Evolutionary conservation across 2,888 invertebrate genomes (phyloP), one percentile per base, ranked within the genome.

Genomic region (Hesperia comma): DNA sequence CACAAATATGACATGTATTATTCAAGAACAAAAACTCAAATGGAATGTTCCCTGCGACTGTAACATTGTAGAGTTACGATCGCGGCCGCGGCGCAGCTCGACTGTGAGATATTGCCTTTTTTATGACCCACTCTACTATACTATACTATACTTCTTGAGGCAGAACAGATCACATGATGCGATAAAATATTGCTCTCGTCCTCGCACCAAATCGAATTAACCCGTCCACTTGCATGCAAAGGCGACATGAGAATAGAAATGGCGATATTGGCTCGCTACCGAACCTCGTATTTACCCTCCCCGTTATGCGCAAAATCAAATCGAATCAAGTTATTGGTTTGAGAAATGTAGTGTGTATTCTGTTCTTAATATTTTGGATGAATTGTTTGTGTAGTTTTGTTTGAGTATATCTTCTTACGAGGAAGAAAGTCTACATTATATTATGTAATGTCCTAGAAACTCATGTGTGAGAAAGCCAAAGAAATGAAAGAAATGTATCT

Each of bases 71-170:
- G 83, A 90, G 91, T 92, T 92, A 92, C 92, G 92, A 92, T 84
- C 90, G 84, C 79, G 83, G 86, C 87, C 87, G 80, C 84, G 82
- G 80, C 87, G 85, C 90, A 83, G 88, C 86, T 92, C 92, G 86
- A 91, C 92, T 87, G 92, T 91, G 90, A 92, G 89, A 92, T 91
- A 92, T 92, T 92, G 86, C 92, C 86, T 92, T 92, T 92, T 92
- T 92, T 92, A 92, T 90, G 85, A 81, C 91, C 87, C 90, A 90
- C 91, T 91, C 88, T 88, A 86, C 90, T 90, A 89, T 89, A 89
- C 37, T 46, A 46, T 46, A 46, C 78, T 79, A 79, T 77, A 80
- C 87, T 90, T 90, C 86, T 87, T 86, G 85, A 89, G 87, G 90
- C 88, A 91, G 88, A 91, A 91, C 88, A 91, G 92, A 92, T 92